Evolutionary conservation across 92 coral and sea anemone species (phyloP), one percentile per base, ranked within the genome.

Genomic region (Paragorgia papillata): DNA sequence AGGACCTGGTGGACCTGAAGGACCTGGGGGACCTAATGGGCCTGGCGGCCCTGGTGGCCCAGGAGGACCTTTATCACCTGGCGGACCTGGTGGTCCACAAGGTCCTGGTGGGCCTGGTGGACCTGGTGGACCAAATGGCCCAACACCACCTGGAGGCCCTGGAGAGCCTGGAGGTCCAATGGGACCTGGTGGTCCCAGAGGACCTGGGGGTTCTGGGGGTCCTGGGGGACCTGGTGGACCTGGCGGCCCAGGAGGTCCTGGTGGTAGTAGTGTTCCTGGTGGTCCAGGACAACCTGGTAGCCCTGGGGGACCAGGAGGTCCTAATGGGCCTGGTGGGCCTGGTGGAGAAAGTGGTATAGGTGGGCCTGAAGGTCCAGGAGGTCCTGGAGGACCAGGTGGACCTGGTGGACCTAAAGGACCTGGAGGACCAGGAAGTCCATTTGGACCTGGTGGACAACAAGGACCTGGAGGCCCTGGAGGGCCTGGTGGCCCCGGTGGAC

Each of bases 401-500:
- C 92, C 97, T 5, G 92, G 90, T 40, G 62, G 46, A 3, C 84
- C 84, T 43, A 79, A 79, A 18, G 89, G 86, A 0, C 97, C 92
- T 0, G 90, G 85, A 7, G 97, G 97, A 14, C 89, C 92, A 5
- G 83, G 87, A 26, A 91, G 92, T 3, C 92, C 97, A 12, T 89
- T 85, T 5, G 92, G 92, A 6, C 92, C 87, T 20, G 85, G 85
- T 14, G 97, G 91, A 0, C 97, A 93, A 0, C 89, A 91, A 0
- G 93, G 93, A 25, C 97, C 97, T 33, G 92, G 87, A 2, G 86
- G 90, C 5, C 97, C 97, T 2, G 92, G 92, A 21, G 96, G 96
- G 9, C 96, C 96, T 3, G 96, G 96, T 5, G 86, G 88, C 8
- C 92, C 92, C 8, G 87, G 89, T 24, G 92, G 92, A 8, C 92